A percentile compares a stretch with the other conserved stretches of the same genome.
Conservation (phyloP, 2,797 vertebrate species). For the Eupleurogrammus muticus region DNA sequence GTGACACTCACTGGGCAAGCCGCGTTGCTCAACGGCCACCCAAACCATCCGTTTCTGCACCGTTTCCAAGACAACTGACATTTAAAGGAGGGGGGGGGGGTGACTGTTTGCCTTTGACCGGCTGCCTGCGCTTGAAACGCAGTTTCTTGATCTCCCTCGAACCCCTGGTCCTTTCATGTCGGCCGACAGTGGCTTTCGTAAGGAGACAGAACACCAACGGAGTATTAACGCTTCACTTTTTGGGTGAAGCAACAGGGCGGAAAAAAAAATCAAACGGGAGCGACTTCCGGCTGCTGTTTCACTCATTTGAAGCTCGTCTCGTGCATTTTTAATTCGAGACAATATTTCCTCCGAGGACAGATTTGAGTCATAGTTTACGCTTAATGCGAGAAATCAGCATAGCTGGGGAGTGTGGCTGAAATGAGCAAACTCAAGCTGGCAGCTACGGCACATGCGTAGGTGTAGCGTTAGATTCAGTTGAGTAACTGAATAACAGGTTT, state of each 20-base stretch:
- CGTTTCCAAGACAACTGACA: constrained; percentile 79
- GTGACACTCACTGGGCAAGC: constrained; percentile 42
- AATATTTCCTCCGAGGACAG: constrained; percentile 19
- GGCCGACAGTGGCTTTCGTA: background rate
- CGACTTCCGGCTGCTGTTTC: background rate
- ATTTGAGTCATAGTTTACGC: constrained; percentile 48
- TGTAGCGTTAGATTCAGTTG: constrained; percentile 39
- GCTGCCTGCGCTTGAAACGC: constrained; percentile 51
- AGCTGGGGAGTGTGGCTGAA: constrained; percentile 38
- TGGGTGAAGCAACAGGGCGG: constrained; percentile 5
- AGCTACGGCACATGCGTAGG: constrained; percentile 40
- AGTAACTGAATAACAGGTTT: constrained; percentile 64
- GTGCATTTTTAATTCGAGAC: constrained; percentile 22
- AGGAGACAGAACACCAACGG: too few species aligned
- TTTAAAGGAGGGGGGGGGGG: constrained; percentile 69
- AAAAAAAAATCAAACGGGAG: constrained; percentile 1
- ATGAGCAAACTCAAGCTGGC: constrained; percentile 50
- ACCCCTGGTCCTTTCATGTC: background rate
- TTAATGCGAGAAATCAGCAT: constrained; percentile 54
- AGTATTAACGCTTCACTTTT: constrained; percentile 1
- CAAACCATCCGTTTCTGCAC: constrained; percentile 64
- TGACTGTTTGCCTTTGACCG: constrained; percentile 70
- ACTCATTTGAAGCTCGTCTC: constrained; percentile 13
- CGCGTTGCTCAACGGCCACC: constrained; percentile 54
- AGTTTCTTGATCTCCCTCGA: constrained; percentile 32